Percentiles rank a stretch among this genome's conserved stretches.
Conservation (phyloP, 2,888 invertebrate species). For the Abscondita cerata region DNA sequence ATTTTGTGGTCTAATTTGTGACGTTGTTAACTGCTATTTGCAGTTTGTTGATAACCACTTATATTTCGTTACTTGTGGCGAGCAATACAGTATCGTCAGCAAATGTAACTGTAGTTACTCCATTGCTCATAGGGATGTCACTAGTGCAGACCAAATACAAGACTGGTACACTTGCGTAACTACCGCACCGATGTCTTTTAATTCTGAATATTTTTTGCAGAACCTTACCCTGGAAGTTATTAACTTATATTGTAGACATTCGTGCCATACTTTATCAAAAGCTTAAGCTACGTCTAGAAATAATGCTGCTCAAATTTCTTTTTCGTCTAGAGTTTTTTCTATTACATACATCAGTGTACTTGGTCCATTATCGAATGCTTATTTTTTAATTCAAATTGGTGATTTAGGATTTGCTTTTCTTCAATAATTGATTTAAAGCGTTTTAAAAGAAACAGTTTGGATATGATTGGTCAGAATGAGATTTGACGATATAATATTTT, state of each 20-base stretch:
- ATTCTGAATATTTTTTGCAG: constrained; percentile 18
- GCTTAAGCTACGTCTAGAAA: constrained; percentile 7
- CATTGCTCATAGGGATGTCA: constrained; percentile 12
- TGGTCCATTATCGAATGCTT: too few species aligned
- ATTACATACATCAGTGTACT: constrained; percentile 4
- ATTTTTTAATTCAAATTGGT: too few species aligned
- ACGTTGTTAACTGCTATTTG: constrained; percentile 16
- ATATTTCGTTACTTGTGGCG: constrained; percentile 13
- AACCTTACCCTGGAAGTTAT: constrained; percentile 16
- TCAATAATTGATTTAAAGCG: too few species aligned
- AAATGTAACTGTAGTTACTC: constrained; percentile 21
- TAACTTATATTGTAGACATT: constrained; percentile 27
- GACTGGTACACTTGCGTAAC: constrained; percentile 14
- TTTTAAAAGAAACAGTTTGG: too few species aligned
- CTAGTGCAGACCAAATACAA: constrained; percentile 4
- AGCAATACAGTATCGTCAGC: constrained; percentile 24
- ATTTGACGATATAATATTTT: too few species aligned
- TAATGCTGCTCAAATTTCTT: not conserved
- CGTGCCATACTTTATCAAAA: constrained; percentile 32
- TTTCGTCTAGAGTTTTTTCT: too few species aligned
- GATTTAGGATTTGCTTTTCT: too few species aligned
- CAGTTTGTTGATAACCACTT: constrained; percentile 10
- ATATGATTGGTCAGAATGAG: not conserved
- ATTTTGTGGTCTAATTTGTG: constrained; percentile 19
- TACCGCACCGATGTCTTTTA: too few species aligned